Percentiles rank a stretch among this genome's conserved stretches.
phyloP scores from a whole-genome alignment of 2,888 invertebrate genomes.

The Apamea epomidion region DNA sequence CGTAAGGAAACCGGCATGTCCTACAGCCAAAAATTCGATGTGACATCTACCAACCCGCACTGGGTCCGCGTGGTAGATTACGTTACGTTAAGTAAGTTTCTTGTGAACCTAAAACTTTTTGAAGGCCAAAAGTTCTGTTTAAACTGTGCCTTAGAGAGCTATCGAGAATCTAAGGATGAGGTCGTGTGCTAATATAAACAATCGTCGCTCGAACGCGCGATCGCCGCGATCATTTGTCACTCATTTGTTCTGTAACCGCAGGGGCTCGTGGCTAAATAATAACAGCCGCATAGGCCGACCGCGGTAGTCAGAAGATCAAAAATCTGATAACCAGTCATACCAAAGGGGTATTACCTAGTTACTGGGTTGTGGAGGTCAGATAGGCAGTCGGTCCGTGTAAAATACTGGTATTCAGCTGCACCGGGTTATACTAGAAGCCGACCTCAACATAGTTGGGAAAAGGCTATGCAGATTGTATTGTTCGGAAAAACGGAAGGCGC shows the following conservation, averaged over 20 bases:
- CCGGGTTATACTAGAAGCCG: neutral
- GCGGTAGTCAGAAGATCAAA: neutral
- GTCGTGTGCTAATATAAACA: neutral
- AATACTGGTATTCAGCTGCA: neutral
- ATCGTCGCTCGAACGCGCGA: neutral
- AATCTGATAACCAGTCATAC: neutral
- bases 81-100: no score
- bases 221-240: neutral
- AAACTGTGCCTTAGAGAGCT: conserved; percentile 1
- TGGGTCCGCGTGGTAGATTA: no score
- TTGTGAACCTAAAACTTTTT: conserved; percentile 7
- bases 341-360: neutral
- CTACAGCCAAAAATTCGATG: no score
- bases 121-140: conserved; percentile 24
- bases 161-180: conserved; percentile 1
- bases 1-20: no score
- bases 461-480: neutral
- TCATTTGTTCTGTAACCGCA: neutral
- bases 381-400: neutral
- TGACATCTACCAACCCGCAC: no score
- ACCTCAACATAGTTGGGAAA: neutral
- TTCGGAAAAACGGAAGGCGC: neutral
- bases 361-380: neutral
- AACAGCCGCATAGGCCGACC: neutral
- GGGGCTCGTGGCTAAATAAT: neutral